Evolutionary conservation across 2,797 vertebrate species (phyloP).

Genomic region (Amphiprion clarkii): DNA sequence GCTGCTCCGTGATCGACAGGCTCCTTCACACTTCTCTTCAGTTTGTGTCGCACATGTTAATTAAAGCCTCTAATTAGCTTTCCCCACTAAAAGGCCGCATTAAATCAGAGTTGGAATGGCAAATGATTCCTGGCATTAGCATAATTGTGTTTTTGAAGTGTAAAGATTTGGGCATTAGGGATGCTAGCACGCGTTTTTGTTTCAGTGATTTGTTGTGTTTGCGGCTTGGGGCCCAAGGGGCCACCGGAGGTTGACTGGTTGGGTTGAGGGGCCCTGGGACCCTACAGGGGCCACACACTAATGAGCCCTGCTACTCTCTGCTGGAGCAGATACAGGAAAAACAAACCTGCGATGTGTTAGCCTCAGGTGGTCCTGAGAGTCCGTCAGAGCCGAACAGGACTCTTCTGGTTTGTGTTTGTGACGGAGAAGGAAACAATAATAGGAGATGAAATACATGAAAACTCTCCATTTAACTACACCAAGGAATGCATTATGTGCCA

Average conservation of each 20-base stretch:
- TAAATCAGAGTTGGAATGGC: slow-evolving; percentile 85
- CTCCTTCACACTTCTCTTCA: slow-evolving; percentile 79
- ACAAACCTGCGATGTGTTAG: slow-evolving; percentile 71
- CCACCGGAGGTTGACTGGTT: slow-evolving; percentile 62
- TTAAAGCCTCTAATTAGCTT: slow-evolving; percentile 87
- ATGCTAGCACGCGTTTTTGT: slow-evolving; percentile 76
- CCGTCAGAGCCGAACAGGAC: slow-evolving; percentile 57
- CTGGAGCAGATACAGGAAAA: slow-evolving; percentile 76
- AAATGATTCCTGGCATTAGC: slow-evolving; percentile 84
- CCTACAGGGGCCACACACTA: slow-evolving; percentile 73
- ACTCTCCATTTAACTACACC: background rate
- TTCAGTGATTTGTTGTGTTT: slow-evolving; percentile 83
- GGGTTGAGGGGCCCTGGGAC: slow-evolving; percentile 65
- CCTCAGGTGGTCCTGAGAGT: slow-evolving; percentile 68
- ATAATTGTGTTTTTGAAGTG: slow-evolving; percentile 87
- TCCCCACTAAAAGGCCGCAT: slow-evolving; percentile 84
- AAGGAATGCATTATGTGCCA: too few species aligned
- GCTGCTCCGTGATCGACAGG: slow-evolving; percentile 78
- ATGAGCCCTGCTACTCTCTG: slow-evolving; percentile 80
- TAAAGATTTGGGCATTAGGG: slow-evolving; percentile 83
- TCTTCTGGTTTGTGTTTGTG: slow-evolving; percentile 23
- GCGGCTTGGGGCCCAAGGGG: slow-evolving; percentile 60
- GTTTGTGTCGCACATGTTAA: slow-evolving; percentile 86
- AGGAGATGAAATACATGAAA: background rate
- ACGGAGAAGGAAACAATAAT: slow-evolving; percentile 1